Evolutionary conservation across 2,113 vertebrate species (phyloP).

Genomic region (Elanoides forficatus): DNA sequence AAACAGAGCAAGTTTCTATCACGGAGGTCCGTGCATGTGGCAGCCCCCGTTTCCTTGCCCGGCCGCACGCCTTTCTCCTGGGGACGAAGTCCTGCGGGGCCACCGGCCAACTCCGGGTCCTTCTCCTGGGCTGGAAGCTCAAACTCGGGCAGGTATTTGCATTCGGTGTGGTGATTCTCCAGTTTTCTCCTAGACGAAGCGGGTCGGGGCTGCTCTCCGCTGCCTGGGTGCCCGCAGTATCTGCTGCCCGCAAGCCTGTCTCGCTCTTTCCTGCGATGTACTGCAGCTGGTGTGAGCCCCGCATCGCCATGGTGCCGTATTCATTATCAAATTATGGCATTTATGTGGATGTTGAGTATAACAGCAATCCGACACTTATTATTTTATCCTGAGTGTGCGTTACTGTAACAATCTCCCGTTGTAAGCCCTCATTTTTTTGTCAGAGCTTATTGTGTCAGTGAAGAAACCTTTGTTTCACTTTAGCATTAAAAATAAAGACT

Average conservation of each 20-base stretch:
- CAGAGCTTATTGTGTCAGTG: constrained; percentile 13
- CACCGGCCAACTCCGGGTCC: no score
- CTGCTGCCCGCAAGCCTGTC: neutral
- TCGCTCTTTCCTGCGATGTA: neutral
- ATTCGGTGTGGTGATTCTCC: neutral
- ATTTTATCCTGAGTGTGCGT: neutral
- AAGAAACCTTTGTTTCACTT: neutral
- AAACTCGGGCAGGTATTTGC: accelerated
- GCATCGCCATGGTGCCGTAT: neutral
- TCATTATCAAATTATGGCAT: neutral
- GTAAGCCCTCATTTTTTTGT: neutral
- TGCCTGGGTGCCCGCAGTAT: accelerated
- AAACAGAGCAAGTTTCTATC: no score
- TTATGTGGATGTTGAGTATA: neutral
- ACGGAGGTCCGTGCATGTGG: accelerated
- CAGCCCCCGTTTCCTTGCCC: neutral
- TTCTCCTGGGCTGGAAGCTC: neutral
- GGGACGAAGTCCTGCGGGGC: no score
- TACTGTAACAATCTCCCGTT: neutral
- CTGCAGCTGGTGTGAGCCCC: neutral
- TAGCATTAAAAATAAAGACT: neutral
- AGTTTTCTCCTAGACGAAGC: neutral
- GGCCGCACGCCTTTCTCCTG: accelerated
- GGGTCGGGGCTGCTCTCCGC: neutral
- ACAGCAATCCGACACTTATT: neutral